Evolutionary conservation across 2,888 invertebrate genomes (phyloP).

Genomic region (Bombyx huttoni): DNA sequence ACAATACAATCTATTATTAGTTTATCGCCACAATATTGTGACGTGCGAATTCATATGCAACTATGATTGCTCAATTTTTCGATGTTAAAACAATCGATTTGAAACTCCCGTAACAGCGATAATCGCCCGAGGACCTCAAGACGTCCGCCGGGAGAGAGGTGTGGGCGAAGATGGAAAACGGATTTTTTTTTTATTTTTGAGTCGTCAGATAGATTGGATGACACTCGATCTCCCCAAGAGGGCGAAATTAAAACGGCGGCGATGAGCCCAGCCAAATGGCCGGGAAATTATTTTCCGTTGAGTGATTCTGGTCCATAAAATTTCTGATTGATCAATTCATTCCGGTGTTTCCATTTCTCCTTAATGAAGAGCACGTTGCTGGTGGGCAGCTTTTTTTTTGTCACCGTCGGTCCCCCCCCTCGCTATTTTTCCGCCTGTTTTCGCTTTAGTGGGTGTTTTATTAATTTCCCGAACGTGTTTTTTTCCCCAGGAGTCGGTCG

Average conservation of each 20-base stretch:
- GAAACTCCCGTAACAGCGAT: constrained; percentile 46
- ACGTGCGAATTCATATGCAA: background rate
- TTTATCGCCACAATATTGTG: no score
- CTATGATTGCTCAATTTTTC: background rate
- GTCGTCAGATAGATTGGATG: constrained; percentile 70
- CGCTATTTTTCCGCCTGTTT: constrained; percentile 65
- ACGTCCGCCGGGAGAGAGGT: constrained; percentile 17
- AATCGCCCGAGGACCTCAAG: constrained; percentile 44
- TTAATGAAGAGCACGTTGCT: constrained; percentile 65
- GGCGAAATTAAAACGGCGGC: constrained; percentile 69
- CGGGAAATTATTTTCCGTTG: constrained; percentile 68
- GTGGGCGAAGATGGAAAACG: constrained; percentile 16
- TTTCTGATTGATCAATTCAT: constrained; percentile 73
- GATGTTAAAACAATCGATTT: constrained; percentile 25
- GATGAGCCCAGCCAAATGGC: constrained; percentile 65
- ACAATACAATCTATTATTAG: no score
- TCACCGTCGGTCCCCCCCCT: constrained; percentile 25
- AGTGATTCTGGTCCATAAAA: constrained; percentile 71
- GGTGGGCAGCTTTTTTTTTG: constrained; percentile 45
- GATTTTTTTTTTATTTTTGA: constrained; percentile 54
- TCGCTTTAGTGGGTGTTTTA: constrained; percentile 65
- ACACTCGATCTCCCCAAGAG: constrained; percentile 70
- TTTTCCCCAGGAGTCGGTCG: constrained; percentile 16
- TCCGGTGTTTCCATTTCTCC: constrained; percentile 55
- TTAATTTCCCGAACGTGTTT: constrained; percentile 48